Evolutionary conservation across 2,797 vertebrate genomes (phyloP).

Genomic region (Lithobates sylvaticus): DNA sequence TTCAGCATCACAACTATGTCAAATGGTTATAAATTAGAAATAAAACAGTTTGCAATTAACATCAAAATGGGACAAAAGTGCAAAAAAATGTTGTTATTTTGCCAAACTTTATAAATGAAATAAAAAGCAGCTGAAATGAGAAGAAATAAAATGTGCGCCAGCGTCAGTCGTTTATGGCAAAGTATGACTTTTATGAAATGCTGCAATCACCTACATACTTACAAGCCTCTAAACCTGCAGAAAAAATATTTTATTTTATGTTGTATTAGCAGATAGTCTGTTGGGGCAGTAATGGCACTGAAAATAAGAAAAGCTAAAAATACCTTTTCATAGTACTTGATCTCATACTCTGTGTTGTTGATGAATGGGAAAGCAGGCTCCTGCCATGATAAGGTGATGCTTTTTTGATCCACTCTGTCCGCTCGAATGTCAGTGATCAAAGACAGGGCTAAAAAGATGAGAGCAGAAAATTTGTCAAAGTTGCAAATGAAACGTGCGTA

Average conservation of each 20-base stretch:
- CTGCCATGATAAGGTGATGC: conserved; percentile 88
- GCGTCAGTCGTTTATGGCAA: background rate
- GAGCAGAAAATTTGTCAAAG: conserved; percentile 5
- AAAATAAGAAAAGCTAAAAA: conserved; percentile 2
- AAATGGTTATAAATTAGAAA: background rate
- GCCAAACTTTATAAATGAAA: background rate
- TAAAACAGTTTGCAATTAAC: background rate
- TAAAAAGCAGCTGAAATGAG: background rate
- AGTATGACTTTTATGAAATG: conserved; percentile 12
- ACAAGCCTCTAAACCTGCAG: background rate
- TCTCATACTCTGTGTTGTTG: conserved; percentile 90
- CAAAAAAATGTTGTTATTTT: too few relatives aligned
- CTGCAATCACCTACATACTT: conserved; percentile 8
- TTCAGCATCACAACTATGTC: background rate
- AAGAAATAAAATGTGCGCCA: too few relatives aligned
- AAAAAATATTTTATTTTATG: background rate
- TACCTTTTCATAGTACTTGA: conserved; percentile 97
- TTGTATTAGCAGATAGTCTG: background rate
- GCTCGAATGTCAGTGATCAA: conserved; percentile 84
- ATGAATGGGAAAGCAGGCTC: conserved; percentile 77
- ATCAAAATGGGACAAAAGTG: too few relatives aligned
- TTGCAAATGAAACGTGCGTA: background rate
- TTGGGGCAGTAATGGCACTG: background rate
- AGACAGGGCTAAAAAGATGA: conserved; percentile 75
- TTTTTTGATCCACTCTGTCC: conserved; percentile 89